phyloP scores from a whole-genome alignment of 1,140 invertebrate species.

The Drosophila arawakana region DNA sequence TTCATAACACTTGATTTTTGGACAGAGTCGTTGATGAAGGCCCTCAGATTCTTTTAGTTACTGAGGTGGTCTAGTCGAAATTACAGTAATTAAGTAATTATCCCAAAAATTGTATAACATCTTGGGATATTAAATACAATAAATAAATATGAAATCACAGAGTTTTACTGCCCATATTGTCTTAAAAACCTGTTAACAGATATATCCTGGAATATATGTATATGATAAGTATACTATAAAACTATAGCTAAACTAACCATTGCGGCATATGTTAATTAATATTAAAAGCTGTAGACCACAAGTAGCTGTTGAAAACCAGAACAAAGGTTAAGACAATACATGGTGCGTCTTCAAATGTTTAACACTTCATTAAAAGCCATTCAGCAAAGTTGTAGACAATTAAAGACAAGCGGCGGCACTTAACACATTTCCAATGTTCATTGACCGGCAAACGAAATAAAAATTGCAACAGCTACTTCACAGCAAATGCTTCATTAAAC shows the following conservation, averaged over 20 bases:
- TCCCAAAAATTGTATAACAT: too few species aligned
- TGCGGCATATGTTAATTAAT: constrained; percentile 24
- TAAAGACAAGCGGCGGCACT: constrained; percentile 70
- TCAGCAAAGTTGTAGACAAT: constrained; percentile 75
- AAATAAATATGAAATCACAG: too few species aligned
- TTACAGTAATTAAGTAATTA: too few species aligned
- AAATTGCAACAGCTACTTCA: constrained; percentile 80
- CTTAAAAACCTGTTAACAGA: too few species aligned
- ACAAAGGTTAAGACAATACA: background rate
- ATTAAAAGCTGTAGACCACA: constrained; percentile 12
- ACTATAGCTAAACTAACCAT: background rate
- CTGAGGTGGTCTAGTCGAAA: too few species aligned
- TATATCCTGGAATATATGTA: too few species aligned
- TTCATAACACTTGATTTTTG: constrained; percentile 1
- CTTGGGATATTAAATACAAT: too few species aligned
- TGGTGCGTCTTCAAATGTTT: constrained; percentile 39
- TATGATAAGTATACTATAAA: too few species aligned
- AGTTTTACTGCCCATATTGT: too few species aligned
- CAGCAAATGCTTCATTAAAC: constrained; percentile 77
- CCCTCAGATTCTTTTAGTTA: too few species aligned
- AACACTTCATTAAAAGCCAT: constrained; percentile 79
- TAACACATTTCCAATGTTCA: constrained; percentile 80
- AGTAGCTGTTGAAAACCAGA: constrained; percentile 1
- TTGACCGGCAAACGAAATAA: constrained; percentile 81
- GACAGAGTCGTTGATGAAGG: too few species aligned